Conservation (phyloP, 2,797 vertebrate species). For the Gallinago stenura region DNA sequence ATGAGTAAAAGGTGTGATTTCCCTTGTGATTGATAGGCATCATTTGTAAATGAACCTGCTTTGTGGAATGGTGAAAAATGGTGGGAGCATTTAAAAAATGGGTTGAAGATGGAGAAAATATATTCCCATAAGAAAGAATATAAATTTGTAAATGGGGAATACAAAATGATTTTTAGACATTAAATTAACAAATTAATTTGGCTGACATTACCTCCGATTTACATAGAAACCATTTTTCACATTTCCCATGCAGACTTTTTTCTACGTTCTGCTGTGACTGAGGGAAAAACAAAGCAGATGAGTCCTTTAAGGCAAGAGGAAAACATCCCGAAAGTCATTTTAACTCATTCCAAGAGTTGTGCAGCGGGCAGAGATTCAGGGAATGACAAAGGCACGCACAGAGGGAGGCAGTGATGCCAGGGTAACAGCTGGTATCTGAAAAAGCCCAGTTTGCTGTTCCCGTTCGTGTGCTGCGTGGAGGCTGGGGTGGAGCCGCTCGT, state of each 20-base stretch:
- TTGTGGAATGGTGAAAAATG: constrained; percentile 19
- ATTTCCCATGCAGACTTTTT: neutral
- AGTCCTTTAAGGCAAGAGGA: constrained; percentile 52
- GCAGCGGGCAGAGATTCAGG: neutral
- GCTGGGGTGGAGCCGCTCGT: neutral
- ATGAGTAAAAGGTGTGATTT: neutral
- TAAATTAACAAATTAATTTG: constrained; percentile 57
- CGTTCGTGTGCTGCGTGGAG: accelerated
- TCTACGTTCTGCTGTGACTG: neutral
- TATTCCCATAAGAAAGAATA: neutral
- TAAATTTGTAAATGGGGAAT: neutral
- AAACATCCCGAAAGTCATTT: constrained; percentile 33
- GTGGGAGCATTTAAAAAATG: neutral
- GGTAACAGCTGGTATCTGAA: constrained; percentile 54
- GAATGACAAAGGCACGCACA: constrained; percentile 33
- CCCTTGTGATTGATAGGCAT: neutral
- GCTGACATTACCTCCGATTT: constrained; percentile 33
- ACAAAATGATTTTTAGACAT: constrained; percentile 2
- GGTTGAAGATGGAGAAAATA: neutral
- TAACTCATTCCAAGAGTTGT: constrained; percentile 53
- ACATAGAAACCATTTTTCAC: constrained; percentile 38
- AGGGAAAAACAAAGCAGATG: constrained; percentile 37
- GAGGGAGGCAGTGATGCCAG: neutral
- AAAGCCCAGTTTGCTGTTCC: constrained; percentile 11
- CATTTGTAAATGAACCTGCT: constrained; percentile 30